A percentile compares a stretch with the other conserved stretches of the same genome.
These are phyloP conservation scores for Numida meleagris DNA, from an alignment of 2,113 vertebrate species.

Conservation along the genomic window DNA sequence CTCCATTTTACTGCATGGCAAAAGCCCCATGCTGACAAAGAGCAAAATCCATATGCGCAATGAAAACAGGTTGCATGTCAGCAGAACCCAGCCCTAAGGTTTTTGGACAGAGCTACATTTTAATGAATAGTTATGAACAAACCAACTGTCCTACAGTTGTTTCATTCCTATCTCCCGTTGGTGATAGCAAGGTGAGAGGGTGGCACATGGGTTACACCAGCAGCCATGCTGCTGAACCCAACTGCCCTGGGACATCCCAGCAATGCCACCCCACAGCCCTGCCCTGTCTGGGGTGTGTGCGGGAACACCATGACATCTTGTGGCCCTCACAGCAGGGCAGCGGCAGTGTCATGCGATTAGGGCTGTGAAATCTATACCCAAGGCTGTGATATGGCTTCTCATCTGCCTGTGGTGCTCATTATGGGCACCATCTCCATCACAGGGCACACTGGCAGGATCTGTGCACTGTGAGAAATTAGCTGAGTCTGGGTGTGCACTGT, in stretches of 20 bases:
- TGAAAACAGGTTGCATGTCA: not conserved
- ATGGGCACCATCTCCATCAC: not conserved
- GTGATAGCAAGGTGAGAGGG: not conserved
- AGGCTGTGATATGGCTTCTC: not conserved
- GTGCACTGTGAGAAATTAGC: not conserved
- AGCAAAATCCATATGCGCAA: not conserved
- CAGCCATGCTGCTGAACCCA: not conserved
- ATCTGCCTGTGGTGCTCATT: fast-evolving
- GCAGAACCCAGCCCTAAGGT: not conserved
- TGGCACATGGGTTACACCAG: not conserved
- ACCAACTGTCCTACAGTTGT: not conserved
- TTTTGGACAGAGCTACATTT: not conserved
- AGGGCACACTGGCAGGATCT: not conserved
- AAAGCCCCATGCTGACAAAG: not conserved
- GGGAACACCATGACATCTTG: fast-evolving
- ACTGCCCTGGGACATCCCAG: not conserved
- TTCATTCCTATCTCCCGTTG: too few species aligned
- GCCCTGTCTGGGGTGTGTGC: not conserved
- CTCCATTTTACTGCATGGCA: not conserved
- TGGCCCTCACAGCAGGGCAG: not conserved
- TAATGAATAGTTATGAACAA: not conserved
- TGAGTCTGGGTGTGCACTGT: not conserved
- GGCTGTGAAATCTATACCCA: not conserved
- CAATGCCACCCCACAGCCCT: not conserved
- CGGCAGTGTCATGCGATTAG: fast-evolving